Base-by-base conservation (phyloP, 2,797 vertebrate genomes). In the Buceros bicornis region DNA sequence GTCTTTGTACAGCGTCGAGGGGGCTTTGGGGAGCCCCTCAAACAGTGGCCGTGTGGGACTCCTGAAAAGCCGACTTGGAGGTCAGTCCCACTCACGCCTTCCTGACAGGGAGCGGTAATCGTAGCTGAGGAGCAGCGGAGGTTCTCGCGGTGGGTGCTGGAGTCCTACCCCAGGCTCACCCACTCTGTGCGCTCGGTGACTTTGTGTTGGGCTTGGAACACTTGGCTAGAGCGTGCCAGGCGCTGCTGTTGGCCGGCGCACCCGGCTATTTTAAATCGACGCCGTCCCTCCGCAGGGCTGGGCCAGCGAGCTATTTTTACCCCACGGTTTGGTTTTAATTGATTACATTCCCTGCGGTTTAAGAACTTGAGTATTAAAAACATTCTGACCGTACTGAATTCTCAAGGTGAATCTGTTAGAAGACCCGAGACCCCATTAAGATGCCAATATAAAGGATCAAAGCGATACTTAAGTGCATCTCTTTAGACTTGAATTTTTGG, bases 141-240 rank as follows among this genome's bases (percentile, higher is more conserved):
- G 33, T 26, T 86, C 65, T 58, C 0, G 0, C 22, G 5, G 13
- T 17, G 0, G 4, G 8, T 20, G 80, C 53, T 21, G 62, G 21
- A 5, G 45, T n/a, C 66, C 2, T 16, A 2, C 33, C 42, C 2
- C 2, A 0, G 2, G 0, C 16, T 79, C 10, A 0, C 25, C 48
- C 0, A 0, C 57, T 3, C 0, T 69, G 0, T 7, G 81, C 0
- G 0, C 57, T 3, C 0, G 51, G 0, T 7, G 81, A 37, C 91
- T 87, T 69, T 56, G 17, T 17, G 20, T 20, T 24, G n/a, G 5
- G 1, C 53, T 70, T 29, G 3, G 29, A 73, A 6, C 8, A 0
- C 43, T 62, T 0, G 7, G 2, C 78, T 54, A 8, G 47, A 2
- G 25, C 13, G 15, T 40, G 25, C 71, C 72, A 11, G 88, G 81